A percentile compares a stretch with the other conserved stretches of the same genome.
phyloP scores from a whole-genome alignment of 1,140 invertebrate genomes.

The Zaprionus inermis region DNA sequence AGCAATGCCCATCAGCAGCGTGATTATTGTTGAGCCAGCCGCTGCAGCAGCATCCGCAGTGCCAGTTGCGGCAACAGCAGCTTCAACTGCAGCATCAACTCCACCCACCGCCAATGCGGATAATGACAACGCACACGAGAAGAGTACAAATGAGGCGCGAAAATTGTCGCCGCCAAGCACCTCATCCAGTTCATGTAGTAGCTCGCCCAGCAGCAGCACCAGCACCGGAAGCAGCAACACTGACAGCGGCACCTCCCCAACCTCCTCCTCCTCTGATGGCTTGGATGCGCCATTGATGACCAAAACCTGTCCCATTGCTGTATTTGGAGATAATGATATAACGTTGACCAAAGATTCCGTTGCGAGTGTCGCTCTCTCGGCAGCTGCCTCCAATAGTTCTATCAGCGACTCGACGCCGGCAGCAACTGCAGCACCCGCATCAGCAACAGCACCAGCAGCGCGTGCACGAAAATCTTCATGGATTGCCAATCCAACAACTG shows the following conservation, averaged over 20 bases:
- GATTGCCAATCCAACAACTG: slow-evolving; percentile 85
- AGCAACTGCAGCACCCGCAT: slow-evolving; percentile 6
- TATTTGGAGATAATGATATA: slow-evolving; percentile 79
- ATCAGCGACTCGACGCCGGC: slow-evolving; percentile 17
- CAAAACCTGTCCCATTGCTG: slow-evolving; percentile 70
- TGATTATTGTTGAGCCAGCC: slow-evolving; percentile 55
- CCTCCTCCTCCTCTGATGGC: slow-evolving; percentile 7
- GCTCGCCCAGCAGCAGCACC: slow-evolving; percentile 50
- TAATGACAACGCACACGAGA: slow-evolving; percentile 30
- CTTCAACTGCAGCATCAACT: too few species aligned
- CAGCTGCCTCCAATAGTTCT: slow-evolving; percentile 24
- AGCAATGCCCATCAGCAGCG: slow-evolving; percentile 48
- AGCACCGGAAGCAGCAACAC: slow-evolving; percentile 43
- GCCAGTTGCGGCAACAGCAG: neutral
- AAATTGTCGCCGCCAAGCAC: slow-evolving; percentile 53
- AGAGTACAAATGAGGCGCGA: slow-evolving; percentile 61
- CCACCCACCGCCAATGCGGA: slow-evolving; percentile 10
- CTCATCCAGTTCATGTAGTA: slow-evolving; percentile 63
- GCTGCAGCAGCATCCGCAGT: slow-evolving; percentile 3
- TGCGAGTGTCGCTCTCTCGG: slow-evolving; percentile 56
- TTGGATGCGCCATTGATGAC: slow-evolving; percentile 22
- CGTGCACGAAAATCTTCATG: slow-evolving; percentile 86
- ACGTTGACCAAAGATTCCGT: slow-evolving; percentile 77
- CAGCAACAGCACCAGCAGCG: slow-evolving; percentile 56
- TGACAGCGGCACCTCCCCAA: slow-evolving; percentile 33